A percentile compares a stretch with the other conserved stretches of the same genome.
Evolutionary conservation across 2,797 vertebrate species (phyloP).

Genomic region (Ctenosaura bakeri): DNA sequence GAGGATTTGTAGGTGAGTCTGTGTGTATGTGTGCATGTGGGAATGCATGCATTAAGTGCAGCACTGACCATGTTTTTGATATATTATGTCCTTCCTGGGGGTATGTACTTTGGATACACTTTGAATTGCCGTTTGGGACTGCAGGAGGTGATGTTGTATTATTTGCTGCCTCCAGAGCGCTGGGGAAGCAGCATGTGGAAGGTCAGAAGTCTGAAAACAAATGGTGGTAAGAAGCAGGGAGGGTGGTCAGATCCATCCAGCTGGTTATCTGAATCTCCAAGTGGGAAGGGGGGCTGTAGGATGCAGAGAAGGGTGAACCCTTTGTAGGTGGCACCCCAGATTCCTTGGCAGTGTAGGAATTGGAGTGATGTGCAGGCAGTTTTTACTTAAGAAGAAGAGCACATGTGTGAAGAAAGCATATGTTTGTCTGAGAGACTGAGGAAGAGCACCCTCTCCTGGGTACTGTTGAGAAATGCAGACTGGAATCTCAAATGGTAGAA

Average conservation of each 20-base stretch:
- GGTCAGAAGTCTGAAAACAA: not conserved
- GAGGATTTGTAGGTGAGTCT: not conserved
- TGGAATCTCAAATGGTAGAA: conserved; percentile 9
- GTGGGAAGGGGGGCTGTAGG: rapidly evolving
- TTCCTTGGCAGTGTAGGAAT: not conserved
- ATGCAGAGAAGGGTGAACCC: not conserved
- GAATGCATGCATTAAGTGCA: not conserved
- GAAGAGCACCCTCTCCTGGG: conserved; percentile 65
- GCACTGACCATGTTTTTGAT: not conserved
- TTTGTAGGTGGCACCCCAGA: not conserved
- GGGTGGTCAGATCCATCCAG: not conserved
- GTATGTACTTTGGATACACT: no score
- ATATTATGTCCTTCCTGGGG: not conserved
- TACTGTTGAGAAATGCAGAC: conserved; percentile 33
- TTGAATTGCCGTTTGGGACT: no score
- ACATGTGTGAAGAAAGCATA: not conserved
- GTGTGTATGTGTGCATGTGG: no score
- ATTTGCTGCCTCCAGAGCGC: not conserved
- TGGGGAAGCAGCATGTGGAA: not conserved
- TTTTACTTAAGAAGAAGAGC: not conserved
- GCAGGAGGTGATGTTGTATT: no score
- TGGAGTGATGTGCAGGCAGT: not conserved
- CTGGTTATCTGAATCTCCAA: not conserved
- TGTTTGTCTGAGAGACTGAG: no score
- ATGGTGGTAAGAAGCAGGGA: not conserved